A percentile compares a stretch with the other conserved stretches of the same genome.
These are phyloP conservation scores for Ennomos erosarius DNA, from an alignment of 2,888 invertebrate species.

Conservation along the genomic window DNA sequence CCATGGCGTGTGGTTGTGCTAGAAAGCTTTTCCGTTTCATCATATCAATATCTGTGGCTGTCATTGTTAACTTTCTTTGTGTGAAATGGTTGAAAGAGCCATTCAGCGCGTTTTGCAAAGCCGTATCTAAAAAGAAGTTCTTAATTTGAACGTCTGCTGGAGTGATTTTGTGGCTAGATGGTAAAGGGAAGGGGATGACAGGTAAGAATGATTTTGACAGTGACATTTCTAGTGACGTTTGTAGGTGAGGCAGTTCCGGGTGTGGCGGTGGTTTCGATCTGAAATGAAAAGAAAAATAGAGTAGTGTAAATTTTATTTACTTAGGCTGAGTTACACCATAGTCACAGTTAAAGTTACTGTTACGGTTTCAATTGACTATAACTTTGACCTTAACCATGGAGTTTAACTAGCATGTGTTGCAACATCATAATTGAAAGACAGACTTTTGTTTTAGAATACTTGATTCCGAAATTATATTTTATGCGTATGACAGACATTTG, in stretches of 20 bases:
- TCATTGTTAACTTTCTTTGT: conserved; percentile 35
- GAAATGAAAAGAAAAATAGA: conserved; percentile 40
- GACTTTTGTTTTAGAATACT: too few species aligned
- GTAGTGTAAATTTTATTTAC: not conserved
- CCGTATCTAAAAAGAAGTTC: conserved; percentile 70
- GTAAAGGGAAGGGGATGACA: conserved; percentile 55
- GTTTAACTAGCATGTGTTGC: too few species aligned
- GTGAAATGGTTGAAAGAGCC: conserved; percentile 63
- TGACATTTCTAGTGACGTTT: conserved; percentile 46
- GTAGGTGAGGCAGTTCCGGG: conserved; percentile 37
- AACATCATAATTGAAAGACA: too few species aligned
- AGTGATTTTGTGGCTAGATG: conserved; percentile 46
- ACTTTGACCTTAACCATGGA: too few species aligned
- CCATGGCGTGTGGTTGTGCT: too few species aligned
- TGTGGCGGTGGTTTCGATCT: conserved; percentile 59
- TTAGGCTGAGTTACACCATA: too few species aligned
- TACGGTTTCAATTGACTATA: too few species aligned
- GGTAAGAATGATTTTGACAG: conserved; percentile 49
- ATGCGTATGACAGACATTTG: too few species aligned
- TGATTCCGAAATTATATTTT: too few species aligned
- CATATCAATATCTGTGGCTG: conserved; percentile 10
- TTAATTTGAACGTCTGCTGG: conserved; percentile 64
- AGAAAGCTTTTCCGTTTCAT: conserved; percentile 2
- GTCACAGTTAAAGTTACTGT: too few species aligned
- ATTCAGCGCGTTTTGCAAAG: conserved; percentile 67